A percentile compares a stretch with the other conserved stretches of the same genome.
Conservation (phyloP, 2,113 vertebrate species). For the Promerops cafer region DNA sequence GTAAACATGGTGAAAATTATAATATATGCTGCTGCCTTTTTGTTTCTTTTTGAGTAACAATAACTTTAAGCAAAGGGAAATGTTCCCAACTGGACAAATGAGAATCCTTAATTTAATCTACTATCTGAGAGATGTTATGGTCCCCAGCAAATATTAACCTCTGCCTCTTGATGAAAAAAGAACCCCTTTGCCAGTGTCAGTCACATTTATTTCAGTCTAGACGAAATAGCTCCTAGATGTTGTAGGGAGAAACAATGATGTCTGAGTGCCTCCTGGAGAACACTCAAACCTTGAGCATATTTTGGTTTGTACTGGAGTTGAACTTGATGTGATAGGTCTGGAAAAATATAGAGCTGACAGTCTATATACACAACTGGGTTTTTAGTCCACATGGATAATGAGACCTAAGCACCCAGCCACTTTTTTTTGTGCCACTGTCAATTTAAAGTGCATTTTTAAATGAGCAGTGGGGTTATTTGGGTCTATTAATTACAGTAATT, state of each 20-base stretch:
- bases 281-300: neutral
- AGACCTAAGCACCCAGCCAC: conserved; percentile 5
- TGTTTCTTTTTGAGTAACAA: neutral
- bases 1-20: neutral
- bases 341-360: conserved; percentile 47
- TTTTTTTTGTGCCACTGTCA: conserved; percentile 45
- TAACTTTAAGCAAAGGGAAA: neutral
- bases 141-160: neutral
- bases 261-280: conserved; percentile 29
- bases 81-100: neutral
- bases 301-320: conserved; percentile 13
- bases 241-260: neutral
- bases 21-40: neutral
- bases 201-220: neutral
- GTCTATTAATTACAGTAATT: conserved; percentile 65
- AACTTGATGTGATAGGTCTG: conserved; percentile 39
- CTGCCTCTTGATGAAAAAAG: neutral
- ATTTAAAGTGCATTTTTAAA: conserved; percentile 52
- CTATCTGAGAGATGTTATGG: neutral
- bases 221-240: neutral
- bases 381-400: neutral
- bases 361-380: conserved; percentile 35
- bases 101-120: neutral
- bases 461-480: conserved; percentile 51
- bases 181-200: neutral